These are phyloP conservation scores for Ectobius pallidus DNA, from an alignment of 2,888 invertebrate species.

Conservation along the genomic window DNA sequence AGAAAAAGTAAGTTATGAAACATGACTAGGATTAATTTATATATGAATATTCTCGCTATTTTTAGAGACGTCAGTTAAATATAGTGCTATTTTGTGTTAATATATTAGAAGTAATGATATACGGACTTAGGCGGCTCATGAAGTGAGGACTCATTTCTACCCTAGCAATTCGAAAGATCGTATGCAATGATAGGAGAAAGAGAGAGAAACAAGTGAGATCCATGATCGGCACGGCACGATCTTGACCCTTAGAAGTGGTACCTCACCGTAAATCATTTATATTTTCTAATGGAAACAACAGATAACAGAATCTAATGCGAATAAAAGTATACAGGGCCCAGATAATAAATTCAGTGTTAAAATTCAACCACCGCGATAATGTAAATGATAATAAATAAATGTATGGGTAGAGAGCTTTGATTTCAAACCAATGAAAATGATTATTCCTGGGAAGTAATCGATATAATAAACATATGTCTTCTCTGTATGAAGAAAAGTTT, in stretches of 20 bases:
- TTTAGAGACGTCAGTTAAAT: neutral
- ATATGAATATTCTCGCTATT: no score
- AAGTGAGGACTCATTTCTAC: neutral
- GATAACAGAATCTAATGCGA: slow-evolving; percentile 32
- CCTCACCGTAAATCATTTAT: slow-evolving; percentile 27
- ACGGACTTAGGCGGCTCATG: slow-evolving; percentile 5
- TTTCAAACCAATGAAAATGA: slow-evolving; percentile 9
- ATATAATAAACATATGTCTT: neutral
- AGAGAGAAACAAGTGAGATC: slow-evolving; percentile 12
- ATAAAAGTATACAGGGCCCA: slow-evolving; percentile 16
- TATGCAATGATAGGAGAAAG: neutral
- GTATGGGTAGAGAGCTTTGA: neutral
- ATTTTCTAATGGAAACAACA: slow-evolving; percentile 24
- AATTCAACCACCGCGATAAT: slow-evolving; percentile 14
- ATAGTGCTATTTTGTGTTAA: no score
- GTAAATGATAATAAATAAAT: neutral
- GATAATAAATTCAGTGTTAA: slow-evolving; percentile 32
- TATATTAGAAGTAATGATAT: no score
- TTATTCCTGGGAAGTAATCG: neutral
- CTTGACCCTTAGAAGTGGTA: slow-evolving; percentile 27
- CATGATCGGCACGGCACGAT: slow-evolving; percentile 26
- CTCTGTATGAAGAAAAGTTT: neutral
- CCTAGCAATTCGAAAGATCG: slow-evolving; percentile 5
- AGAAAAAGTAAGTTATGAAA: no score
- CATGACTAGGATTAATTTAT: no score